Evolutionary conservation across 2,113 vertebrate species (phyloP).

Genomic region (Nibea coibor): DNA sequence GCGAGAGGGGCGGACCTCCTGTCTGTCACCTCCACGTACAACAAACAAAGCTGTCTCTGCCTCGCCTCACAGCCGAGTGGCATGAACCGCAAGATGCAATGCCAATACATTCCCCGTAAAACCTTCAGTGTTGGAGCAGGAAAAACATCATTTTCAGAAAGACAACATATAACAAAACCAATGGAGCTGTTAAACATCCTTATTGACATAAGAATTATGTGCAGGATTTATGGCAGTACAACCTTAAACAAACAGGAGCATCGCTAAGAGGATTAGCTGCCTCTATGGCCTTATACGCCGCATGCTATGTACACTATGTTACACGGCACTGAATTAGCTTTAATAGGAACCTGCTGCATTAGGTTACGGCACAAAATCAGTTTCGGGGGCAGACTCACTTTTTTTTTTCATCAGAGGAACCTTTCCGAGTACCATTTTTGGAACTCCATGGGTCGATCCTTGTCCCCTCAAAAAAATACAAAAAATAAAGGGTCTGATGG

Average conservation of each 20-base stretch:
- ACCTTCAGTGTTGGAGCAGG: constrained; percentile 5
- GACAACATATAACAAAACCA: neutral
- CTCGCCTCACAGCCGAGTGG: constrained; percentile 21
- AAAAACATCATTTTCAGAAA: constrained; percentile 12
- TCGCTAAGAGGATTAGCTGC: constrained; percentile 41
- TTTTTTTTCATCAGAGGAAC: neutral
- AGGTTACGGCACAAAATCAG: neutral
- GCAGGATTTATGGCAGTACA: constrained; percentile 2
- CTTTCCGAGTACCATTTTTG: neutral
- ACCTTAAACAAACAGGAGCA: constrained; percentile 28
- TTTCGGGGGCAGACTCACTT: neutral
- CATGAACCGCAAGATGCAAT: neutral
- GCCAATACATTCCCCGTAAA: constrained; percentile 34
- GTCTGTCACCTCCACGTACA: constrained; percentile 67
- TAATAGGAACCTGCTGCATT: constrained; percentile 3
- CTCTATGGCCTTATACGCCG: neutral
- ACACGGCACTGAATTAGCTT: constrained; percentile 9
- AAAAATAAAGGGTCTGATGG: neutral
- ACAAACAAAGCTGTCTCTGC: constrained; percentile 65
- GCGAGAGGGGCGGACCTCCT: constrained; percentile 66
- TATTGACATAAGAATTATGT: constrained; percentile 43
- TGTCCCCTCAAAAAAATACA: too few relatives aligned
- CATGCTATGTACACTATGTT: neutral
- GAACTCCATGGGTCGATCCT: neutral
- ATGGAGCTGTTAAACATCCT: constrained; percentile 32